Base-by-base conservation (phyloP, 1,140 invertebrate species). In the Adelges cooleyi region DNA sequence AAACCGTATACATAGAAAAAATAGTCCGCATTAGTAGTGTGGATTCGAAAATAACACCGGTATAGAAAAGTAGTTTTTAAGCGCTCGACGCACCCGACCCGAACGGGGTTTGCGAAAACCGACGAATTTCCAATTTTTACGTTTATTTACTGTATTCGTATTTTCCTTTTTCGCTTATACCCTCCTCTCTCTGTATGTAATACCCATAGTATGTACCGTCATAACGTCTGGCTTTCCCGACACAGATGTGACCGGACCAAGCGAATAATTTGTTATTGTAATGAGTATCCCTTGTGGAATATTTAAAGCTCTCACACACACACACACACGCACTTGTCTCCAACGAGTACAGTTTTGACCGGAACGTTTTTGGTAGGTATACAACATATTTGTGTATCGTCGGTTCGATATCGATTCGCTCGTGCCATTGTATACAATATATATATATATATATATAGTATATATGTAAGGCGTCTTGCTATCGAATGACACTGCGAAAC, bases 251-350 rank as follows among this genome's bases (percentile, higher is more conserved):
- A 40, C 9, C 18, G 13, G 22, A 25, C 22, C n/a, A 10, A 8
- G 36, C 13, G 36, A 18, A 44, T 59, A 59, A 59, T 59, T 59
- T 59, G 38, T 59, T 59, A 59, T 59, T 59, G 10, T 59, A 59
- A 59, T 59, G 53, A 59, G 38, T 17, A 44, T 59, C 53, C 38
- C 27, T 25, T 25, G 10, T 17, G n/a, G 23, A 44, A 59, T 59
- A 59, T 59, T 59, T 59, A 59, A 42, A 59, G 23, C 53, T 2
- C 44, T 44, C 22, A 42, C 5, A 25, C 18, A 38, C 18, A 1
- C 25, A 11, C 6, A 15, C 38, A 13, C 36, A 17, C 18, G 13
- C 36, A n/a, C n/a, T n/a, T 15, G 36, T 2, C 11, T 53, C 1
- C 4, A 17, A 53, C 27, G 27, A 17, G 40, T 33, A 4, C 44